These are phyloP conservation scores for Pachyuromys duprasi DNA, from an alignment of 2,797 vertebrate genomes.

Conservation along the genomic window DNA sequence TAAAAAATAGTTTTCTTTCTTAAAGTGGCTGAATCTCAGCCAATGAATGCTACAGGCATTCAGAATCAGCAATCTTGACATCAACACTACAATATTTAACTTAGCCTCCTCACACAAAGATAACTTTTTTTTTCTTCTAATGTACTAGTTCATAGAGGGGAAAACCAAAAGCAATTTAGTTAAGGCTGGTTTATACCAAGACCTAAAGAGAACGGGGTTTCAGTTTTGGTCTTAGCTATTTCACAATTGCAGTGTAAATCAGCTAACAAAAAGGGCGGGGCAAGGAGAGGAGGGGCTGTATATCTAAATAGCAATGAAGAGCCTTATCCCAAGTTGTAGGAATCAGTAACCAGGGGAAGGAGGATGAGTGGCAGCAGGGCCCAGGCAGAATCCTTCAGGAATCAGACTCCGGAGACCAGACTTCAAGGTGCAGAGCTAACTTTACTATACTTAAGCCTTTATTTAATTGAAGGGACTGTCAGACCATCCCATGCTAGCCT, in stretches of 20 bases:
- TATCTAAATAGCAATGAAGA: constrained; percentile 9
- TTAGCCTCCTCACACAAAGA: constrained; percentile 12
- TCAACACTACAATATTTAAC: not conserved
- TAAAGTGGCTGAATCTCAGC: not conserved
- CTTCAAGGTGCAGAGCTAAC: too few relatives aligned
- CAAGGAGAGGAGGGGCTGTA: not conserved
- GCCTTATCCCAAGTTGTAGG: not conserved
- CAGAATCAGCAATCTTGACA: not conserved
- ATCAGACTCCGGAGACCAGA: too few relatives aligned
- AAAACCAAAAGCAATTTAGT: not conserved
- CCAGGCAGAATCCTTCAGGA: too few relatives aligned
- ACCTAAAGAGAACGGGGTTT: not conserved
- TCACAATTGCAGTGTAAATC: not conserved
- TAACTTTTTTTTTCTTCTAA: not conserved
- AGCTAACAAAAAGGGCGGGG: not conserved
- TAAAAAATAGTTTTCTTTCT: not conserved
- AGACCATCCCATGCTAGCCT: too few relatives aligned
- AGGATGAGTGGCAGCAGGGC: too few relatives aligned
- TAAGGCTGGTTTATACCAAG: not conserved
- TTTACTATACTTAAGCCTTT: too few relatives aligned
- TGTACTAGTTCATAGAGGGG: not conserved
- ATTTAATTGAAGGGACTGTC: too few relatives aligned
- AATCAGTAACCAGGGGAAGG: too few relatives aligned
- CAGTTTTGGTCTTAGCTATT: not conserved
- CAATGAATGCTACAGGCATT: not conserved